phyloP scores from a whole-genome alignment of 2,797 vertebrate genomes.

The Spheniscus humboldti region DNA sequence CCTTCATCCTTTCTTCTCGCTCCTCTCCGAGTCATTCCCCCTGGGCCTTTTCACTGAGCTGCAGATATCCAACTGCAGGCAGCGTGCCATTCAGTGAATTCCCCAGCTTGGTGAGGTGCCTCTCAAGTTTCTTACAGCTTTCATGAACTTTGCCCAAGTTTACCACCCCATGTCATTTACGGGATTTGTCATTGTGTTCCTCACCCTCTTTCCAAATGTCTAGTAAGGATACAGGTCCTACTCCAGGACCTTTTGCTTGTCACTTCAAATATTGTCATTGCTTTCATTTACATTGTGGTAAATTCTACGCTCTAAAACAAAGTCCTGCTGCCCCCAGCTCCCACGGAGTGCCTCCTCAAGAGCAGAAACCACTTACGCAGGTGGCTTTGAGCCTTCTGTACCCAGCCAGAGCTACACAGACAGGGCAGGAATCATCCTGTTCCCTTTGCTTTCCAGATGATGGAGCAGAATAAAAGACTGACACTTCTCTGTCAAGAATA shows the following conservation, averaged over 20 bases:
- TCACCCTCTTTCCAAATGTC: background rate
- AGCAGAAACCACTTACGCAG: background rate
- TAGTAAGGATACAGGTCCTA: background rate
- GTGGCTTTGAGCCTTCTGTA: background rate
- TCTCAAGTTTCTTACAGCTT: slow-evolving; percentile 18
- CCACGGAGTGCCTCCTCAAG: background rate
- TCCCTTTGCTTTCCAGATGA: background rate
- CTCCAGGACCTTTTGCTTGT: background rate
- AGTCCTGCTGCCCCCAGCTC: background rate
- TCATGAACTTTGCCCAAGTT: background rate
- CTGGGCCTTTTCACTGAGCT: background rate
- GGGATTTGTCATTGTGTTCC: background rate
- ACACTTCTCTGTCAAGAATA: background rate
- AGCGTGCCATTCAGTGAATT: background rate
- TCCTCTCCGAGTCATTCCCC: background rate
- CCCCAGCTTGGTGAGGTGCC: background rate
- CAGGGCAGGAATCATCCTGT: background rate
- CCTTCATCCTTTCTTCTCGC: background rate
- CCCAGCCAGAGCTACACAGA: background rate
- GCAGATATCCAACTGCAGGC: background rate
- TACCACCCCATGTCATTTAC: background rate
- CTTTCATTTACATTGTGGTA: background rate
- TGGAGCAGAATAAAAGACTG: background rate
- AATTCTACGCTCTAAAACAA: background rate
- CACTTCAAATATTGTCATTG: background rate